These are phyloP conservation scores for Tipula lateralis DNA, from an alignment of 2,888 invertebrate genomes.

Conservation along the genomic window DNA sequence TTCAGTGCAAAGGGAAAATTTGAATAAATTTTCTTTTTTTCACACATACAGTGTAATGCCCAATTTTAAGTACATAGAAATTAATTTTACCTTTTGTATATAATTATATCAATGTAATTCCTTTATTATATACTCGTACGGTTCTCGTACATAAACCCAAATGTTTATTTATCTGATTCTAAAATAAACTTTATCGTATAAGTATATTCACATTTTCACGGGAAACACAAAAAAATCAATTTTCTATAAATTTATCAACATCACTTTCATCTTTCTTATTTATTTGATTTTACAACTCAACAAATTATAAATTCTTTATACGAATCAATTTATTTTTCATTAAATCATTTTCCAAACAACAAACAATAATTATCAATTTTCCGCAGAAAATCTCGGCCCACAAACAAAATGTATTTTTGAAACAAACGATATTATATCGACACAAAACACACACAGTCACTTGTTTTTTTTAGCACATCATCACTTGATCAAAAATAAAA, in stretches of 20 bases:
- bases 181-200: not conserved
- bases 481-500: not conserved
- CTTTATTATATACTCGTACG: not conserved
- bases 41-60: not conserved
- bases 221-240: not conserved
- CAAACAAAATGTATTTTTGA: not conserved
- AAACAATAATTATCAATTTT: not conserved
- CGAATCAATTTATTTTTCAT: not conserved
- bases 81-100: not conserved
- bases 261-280: not conserved
- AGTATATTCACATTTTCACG: not conserved
- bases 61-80: not conserved
- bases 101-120: not conserved
- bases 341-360: not conserved
- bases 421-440: not conserved
- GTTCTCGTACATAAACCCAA: not conserved
- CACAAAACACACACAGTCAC: not conserved
- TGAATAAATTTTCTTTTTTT: conserved; percentile 20
- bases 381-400: not conserved
- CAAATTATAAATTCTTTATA: not conserved
- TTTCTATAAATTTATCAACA: not conserved
- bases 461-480: not conserved
- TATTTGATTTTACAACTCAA: not conserved
- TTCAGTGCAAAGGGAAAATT: not conserved
- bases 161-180: not conserved